Base-by-base conservation (phyloP, 2,888 invertebrate genomes). In the Anticlea derivata region DNA sequence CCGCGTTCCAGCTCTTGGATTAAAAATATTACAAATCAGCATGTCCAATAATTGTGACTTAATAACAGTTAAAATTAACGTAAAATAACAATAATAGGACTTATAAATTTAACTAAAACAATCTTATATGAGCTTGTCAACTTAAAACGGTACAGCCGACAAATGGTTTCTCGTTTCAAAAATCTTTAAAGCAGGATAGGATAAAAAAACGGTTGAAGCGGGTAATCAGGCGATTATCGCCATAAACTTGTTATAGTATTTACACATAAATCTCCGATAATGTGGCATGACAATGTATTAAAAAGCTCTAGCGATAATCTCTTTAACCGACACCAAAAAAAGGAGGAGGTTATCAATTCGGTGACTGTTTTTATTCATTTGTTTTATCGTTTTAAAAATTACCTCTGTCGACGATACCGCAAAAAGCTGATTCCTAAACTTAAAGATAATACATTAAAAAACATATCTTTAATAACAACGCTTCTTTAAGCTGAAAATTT, bases 31-130 rank as follows among this genome's bases (percentile, higher is more conserved):
- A 17, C 4, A 17, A 17, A 3, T 17, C 27, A 20, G 1, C 17
- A 20, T 17, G 7, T 33, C 33, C 31, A 37, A 30, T 37, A 33
- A 33, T 50, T 50, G 43, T 44, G 45, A 45, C 45, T 50, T 50
- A 24, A 44, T 26, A 45, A 45, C 45, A 30, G 23, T 40, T 44
- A 39, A 49, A 49, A 39, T 22, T 26, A 12, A 30, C 26, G 38
- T 50, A 50, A 38, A 47, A 34, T 47, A 50, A 55, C 30, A 50
- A 29, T 50, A 55, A 51, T 51, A 55, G 44, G 30, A 55, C 51
- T 55, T 55, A 48, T 24, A 48, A 50, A 30, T 54, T 55, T 40
- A 44, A 40, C 24, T 50, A 51, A 41, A 45, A 48, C 44, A 40
- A 47, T 47, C 24, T 53, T 47, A 38, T 17, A 39, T 34, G 43